Percentiles rank a stretch among this genome's conserved stretches.
Conservation (phyloP, 2,888 invertebrate species). For the Hetaerina titia region DNA sequence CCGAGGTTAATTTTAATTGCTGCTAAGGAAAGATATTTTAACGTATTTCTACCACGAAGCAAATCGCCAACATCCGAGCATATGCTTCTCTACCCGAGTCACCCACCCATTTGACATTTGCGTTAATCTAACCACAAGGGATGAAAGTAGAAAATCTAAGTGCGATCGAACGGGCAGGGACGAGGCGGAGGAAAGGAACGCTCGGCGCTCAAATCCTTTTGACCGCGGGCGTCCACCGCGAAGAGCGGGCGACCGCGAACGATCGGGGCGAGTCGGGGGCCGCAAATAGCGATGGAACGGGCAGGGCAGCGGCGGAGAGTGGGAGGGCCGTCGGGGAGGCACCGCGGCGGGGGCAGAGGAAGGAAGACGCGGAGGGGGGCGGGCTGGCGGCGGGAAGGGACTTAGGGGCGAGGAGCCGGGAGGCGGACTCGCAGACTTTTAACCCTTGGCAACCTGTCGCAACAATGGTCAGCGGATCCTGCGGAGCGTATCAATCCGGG, state of each 20-base stretch:
- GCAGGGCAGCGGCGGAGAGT: background rate
- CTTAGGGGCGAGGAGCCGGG: background rate
- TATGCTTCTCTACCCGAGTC: background rate
- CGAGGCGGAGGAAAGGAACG: background rate
- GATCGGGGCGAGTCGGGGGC: background rate
- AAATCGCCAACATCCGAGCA: background rate
- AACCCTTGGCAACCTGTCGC: slow-evolving; percentile 54
- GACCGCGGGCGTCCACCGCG: slow-evolving; percentile 42
- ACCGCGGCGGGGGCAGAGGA: background rate
- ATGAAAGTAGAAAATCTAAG: too few relatives aligned
- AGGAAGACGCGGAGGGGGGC: background rate
- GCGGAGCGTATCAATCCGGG: slow-evolving; percentile 60
- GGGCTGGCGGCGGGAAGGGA: background rate
- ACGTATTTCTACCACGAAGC: too few relatives aligned
- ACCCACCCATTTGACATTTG: background rate
- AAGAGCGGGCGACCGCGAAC: background rate
- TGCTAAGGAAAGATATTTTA: too few relatives aligned
- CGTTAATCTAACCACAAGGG: background rate
- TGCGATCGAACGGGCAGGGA: background rate
- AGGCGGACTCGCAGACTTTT: slow-evolving; percentile 2
- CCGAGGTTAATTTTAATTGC: too few relatives aligned
- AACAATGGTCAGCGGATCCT: slow-evolving; percentile 60
- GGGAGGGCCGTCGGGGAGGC: background rate
- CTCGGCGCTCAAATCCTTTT: background rate
- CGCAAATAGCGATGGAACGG: background rate